Conservation (phyloP, 1,140 invertebrate species). For the Brachionus paranguensis region DNA sequence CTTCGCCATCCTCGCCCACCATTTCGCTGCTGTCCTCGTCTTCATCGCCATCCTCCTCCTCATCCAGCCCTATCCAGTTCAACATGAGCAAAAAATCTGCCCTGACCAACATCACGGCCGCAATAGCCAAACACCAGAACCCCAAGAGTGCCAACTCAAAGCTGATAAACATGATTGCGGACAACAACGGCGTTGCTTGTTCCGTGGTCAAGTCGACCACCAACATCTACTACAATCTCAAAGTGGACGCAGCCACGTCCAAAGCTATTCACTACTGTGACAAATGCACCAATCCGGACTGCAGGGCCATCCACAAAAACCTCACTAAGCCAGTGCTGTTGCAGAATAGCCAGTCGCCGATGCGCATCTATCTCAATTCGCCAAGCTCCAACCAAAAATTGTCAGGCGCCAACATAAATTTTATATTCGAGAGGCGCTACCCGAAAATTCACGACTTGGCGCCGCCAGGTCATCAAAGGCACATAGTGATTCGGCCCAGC, state of each 20-base stretch:
- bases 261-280: conserved; percentile 35
- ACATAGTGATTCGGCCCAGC: neutral
- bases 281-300: conserved; percentile 17
- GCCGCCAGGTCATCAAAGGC: neutral
- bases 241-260: neutral
- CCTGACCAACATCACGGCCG: conserved; percentile 2
- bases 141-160: neutral
- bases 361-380: conserved; percentile 18
- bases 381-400: neutral
- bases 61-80: neutral
- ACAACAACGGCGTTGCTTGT: conserved; percentile 28
- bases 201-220: conserved; percentile 16
- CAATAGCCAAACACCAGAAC: conserved; percentile 5
- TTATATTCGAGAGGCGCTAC: conserved; percentile 37
- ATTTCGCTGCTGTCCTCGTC: neutral
- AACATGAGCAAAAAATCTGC: conserved; percentile 25
- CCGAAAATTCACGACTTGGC: neutral
- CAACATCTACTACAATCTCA: conserved; percentile 35
- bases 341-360: neutral
- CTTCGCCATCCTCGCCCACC: conserved; percentile 16
- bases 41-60: neutral
- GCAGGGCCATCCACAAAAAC: conserved; percentile 16
- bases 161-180: conserved; percentile 4
- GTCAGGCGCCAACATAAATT: conserved; percentile 10
- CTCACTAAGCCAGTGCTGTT: neutral